phyloP scores from a whole-genome alignment of 2,113 vertebrate genomes.

The Nematolebias whitei region DNA sequence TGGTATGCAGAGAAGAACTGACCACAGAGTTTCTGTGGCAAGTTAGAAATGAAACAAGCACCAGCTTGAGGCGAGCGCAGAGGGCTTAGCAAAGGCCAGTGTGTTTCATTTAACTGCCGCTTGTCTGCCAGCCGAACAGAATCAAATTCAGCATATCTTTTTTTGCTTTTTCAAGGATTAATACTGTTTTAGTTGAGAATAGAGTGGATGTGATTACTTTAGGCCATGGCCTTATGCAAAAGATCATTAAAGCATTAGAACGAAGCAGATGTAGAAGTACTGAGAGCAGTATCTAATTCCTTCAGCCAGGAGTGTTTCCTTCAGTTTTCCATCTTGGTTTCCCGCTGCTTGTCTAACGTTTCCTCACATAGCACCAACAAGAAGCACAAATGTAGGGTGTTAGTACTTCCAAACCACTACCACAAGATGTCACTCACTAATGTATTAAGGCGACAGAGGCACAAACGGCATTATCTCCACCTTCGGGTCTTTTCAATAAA shows the following conservation, averaged over 20 bases:
- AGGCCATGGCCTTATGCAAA: slow-evolving; percentile 1
- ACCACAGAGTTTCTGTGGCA: slow-evolving; percentile 46
- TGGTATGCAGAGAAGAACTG: slow-evolving; percentile 56
- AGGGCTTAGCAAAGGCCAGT: slow-evolving; percentile 67
- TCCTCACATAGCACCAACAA: slow-evolving; percentile 1
- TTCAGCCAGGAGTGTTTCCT: neutral
- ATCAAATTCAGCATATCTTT: slow-evolving; percentile 48
- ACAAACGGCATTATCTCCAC: neutral
- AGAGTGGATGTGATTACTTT: slow-evolving; percentile 38
- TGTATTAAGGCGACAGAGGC: neutral
- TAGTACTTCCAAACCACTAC: slow-evolving; percentile 9
- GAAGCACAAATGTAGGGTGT: neutral
- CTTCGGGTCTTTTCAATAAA: neutral
- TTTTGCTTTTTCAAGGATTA: slow-evolving; percentile 42
- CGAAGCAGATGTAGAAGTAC: neutral
- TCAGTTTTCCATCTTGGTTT: neutral
- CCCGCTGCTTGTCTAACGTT: neutral
- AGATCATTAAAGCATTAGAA: slow-evolving; percentile 5
- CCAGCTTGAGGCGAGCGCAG: slow-evolving; percentile 47
- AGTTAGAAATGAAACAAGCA: slow-evolving; percentile 66
- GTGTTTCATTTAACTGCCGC: slow-evolving; percentile 68
- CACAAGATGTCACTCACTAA: slow-evolving; percentile 52
- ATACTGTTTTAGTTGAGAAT: slow-evolving; percentile 46
- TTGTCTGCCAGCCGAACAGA: slow-evolving; percentile 37
- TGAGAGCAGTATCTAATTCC: neutral